Conservation (phyloP, 2,888 invertebrate genomes). For the Andrena dorsata region DNA sequence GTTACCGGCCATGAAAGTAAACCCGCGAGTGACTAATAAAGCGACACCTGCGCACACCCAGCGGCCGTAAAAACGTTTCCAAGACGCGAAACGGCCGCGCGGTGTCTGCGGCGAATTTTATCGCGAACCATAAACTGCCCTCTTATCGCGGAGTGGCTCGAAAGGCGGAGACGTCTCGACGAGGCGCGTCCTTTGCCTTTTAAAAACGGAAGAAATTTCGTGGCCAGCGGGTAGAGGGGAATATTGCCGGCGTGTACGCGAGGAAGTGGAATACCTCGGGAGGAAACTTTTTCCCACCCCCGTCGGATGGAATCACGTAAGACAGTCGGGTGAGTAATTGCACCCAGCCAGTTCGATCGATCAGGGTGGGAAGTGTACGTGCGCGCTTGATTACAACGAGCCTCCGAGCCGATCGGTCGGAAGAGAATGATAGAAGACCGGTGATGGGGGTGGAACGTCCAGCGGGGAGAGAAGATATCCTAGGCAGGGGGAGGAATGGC, state of each 20-base stretch:
- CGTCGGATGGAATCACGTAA: slow-evolving; percentile 52
- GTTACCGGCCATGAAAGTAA: slow-evolving; percentile 25
- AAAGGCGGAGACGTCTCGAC: background rate
- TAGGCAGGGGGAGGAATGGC: slow-evolving; percentile 14
- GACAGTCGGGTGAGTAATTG: slow-evolving; percentile 57
- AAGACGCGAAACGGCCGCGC: background rate
- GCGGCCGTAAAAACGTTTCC: background rate
- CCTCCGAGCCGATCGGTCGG: slow-evolving; percentile 67
- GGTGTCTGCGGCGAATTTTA: background rate
- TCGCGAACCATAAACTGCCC: background rate
- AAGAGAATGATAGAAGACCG: slow-evolving; percentile 65
- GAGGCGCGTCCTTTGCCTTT: background rate
- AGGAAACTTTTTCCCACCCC: slow-evolving; percentile 29
- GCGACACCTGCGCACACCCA: slow-evolving; percentile 18
- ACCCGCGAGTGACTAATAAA: slow-evolving; percentile 7
- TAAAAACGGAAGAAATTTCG: background rate
- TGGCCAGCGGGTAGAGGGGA: background rate
- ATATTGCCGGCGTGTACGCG: background rate
- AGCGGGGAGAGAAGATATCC: slow-evolving; percentile 49
- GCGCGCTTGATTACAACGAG: slow-evolving; percentile 69
- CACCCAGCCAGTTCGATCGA: slow-evolving; percentile 62
- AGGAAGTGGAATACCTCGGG: slow-evolving; percentile 2
- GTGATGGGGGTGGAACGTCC: slow-evolving; percentile 33
- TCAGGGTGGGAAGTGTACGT: slow-evolving; percentile 57
- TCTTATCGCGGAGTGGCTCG: background rate